A percentile compares a stretch with the other conserved stretches of the same genome.
Evolutionary conservation across 2,797 vertebrate species (phyloP).

Genomic region (Calcarius lapponicus): DNA sequence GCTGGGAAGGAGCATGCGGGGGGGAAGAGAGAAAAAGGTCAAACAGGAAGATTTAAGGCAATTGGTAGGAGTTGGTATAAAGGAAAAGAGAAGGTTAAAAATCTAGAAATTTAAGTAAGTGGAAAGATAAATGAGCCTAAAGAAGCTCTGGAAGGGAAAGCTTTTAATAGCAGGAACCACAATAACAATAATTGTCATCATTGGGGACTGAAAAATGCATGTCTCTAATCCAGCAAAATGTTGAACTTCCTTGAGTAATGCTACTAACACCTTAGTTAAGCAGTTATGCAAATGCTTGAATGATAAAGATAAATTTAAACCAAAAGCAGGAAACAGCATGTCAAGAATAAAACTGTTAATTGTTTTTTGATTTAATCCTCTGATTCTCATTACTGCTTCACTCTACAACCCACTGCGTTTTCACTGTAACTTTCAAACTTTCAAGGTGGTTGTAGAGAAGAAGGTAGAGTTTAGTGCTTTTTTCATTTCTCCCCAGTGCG

Average conservation of each 20-base stretch:
- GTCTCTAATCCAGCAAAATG: neutral
- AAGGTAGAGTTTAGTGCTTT: conserved; percentile 42
- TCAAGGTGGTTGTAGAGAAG: conserved; percentile 1
- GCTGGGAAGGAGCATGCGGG: neutral
- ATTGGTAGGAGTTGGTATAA: neutral
- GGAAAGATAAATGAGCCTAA: neutral
- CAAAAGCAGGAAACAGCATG: conserved; percentile 49
- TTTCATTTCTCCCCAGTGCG: conserved; percentile 12
- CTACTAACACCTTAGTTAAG: conserved; percentile 38
- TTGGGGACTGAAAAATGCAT: neutral
- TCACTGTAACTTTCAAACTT: conserved; percentile 38
- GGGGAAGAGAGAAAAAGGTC: neutral
- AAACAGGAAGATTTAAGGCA: neutral
- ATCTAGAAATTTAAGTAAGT: neutral
- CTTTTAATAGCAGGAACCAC: neutral
- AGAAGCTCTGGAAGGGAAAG: neutral
- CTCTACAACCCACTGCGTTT: neutral
- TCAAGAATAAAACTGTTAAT: conserved; percentile 35
- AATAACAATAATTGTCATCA: conserved; percentile 35
- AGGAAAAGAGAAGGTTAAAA: conserved; percentile 9
- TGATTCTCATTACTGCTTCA: conserved; percentile 33
- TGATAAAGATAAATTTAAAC: conserved; percentile 54
- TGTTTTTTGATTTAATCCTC: conserved; percentile 58
- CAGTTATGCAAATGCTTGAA: conserved; percentile 29
- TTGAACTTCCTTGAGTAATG: neutral